phyloP scores from a whole-genome alignment of 2,113 vertebrate genomes.

The Micronycteris hirsuta region DNA sequence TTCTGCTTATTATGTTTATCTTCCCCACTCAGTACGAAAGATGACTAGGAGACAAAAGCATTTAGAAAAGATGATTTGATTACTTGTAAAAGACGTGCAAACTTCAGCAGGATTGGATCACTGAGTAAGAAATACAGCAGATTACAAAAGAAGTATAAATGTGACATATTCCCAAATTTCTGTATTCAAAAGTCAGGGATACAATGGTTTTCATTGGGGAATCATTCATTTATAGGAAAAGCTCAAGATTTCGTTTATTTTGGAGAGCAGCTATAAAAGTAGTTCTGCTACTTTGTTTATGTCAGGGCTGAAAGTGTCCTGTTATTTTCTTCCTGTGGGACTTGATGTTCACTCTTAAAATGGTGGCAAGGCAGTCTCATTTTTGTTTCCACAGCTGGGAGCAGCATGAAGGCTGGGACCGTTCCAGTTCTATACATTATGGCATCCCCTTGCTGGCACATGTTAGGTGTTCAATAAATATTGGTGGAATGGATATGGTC shows the following conservation, averaged over 20 bases:
- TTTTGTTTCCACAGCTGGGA: background rate
- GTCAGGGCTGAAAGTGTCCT: background rate
- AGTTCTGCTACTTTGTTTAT: background rate
- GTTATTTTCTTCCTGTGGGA: background rate
- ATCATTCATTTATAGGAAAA: background rate
- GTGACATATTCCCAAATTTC: background rate
- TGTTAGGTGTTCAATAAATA: slow-evolving; percentile 17
- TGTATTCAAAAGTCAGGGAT: background rate
- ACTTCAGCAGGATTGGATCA: background rate
- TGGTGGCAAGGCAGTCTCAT: background rate
- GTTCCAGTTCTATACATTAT: background rate
- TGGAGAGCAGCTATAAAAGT: background rate
- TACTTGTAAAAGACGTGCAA: background rate
- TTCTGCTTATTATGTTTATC: background rate
- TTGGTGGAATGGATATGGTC: background rate
- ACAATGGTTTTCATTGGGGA: background rate
- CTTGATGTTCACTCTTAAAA: background rate
- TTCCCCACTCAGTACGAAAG: background rate
- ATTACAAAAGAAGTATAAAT: background rate
- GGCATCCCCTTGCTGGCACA: background rate
- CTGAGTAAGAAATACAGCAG: background rate
- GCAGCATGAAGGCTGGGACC: background rate
- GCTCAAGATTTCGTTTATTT: background rate
- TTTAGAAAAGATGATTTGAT: background rate
- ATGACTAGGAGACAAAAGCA: background rate